A percentile compares a stretch with the other conserved stretches of the same genome.
Evolutionary conservation across 37 sponge, comb jelly and placozoan genomes (phyloP).

Genomic region (Diacarnus erythraeanus): DNA sequence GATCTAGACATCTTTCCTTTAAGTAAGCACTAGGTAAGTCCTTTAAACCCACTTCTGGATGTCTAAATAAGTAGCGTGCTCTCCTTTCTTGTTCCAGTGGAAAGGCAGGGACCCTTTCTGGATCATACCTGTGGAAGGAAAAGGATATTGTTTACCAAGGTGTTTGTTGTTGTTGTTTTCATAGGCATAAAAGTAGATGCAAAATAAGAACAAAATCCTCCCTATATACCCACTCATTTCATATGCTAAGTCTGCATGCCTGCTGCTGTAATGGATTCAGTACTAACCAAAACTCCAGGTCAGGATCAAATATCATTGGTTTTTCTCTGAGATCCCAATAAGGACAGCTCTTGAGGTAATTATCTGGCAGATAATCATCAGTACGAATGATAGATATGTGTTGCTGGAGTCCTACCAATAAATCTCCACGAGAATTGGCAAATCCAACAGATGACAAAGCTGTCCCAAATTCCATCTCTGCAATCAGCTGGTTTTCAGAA

Average conservation of each 20-base stretch:
- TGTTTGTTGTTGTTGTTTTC: too few species aligned
- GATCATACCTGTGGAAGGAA: neutral
- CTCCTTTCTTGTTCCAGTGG: neutral
- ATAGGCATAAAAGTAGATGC: too few species aligned
- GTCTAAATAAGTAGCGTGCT: neutral
- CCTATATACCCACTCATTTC: too few species aligned
- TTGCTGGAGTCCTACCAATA: constrained; percentile 55
- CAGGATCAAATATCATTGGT: constrained; percentile 32
- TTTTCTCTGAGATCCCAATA: constrained; percentile 5
- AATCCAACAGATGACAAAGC: constrained; percentile 41
- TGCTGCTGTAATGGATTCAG: neutral
- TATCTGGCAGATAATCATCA: constrained; percentile 19
- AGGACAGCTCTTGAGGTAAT: neutral
- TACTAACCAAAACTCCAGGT: constrained; percentile 54
- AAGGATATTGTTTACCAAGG: too few species aligned
- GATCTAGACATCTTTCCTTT: neutral
- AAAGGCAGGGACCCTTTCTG: neutral
- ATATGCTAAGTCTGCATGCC: too few species aligned
- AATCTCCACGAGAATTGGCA: constrained; percentile 10
- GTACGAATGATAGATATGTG: constrained; percentile 33
- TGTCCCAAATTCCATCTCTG: constrained; percentile 54
- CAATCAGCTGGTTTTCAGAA: constrained; percentile 36
- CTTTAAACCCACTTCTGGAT: neutral
- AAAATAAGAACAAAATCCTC: too few species aligned
- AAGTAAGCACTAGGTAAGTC: neutral